Conservation (phyloP, 2,113 vertebrate genomes). For the Trochalopteron elliotii region DNA sequence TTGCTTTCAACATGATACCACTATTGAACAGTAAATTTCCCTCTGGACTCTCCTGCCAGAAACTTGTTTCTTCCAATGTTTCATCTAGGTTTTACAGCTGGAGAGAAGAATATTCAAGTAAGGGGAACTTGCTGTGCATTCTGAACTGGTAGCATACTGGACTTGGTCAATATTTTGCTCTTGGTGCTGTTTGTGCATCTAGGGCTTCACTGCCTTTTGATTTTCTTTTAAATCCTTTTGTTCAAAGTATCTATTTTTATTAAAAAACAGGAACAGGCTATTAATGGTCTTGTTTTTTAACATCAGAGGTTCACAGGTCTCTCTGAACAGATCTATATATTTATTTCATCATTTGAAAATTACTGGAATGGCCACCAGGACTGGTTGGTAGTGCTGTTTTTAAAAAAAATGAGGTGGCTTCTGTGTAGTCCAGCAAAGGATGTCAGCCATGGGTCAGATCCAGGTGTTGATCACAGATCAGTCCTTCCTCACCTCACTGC, state of each 20-base stretch:
- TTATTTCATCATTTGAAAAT: not conserved
- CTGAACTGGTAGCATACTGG: not conserved
- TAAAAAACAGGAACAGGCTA: not conserved
- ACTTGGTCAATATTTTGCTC: not conserved
- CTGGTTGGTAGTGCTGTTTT: not conserved
- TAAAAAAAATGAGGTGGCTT: not conserved
- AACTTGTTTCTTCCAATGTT: not conserved
- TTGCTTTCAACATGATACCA: not conserved
- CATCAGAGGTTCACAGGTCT: not conserved
- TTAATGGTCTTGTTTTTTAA: not conserved
- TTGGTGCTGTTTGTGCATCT: not conserved
- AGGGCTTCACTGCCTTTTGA: not conserved
- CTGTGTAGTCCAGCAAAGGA: not conserved
- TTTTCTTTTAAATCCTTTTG: not conserved
- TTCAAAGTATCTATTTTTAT: not conserved
- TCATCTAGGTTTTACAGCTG: not conserved
- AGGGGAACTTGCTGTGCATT: not conserved
- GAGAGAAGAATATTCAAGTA: not conserved
- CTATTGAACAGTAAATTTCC: not conserved
- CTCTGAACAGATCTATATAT: not conserved
- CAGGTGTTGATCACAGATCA: not conserved
- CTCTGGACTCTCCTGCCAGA: not conserved
- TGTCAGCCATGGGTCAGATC: not conserved
- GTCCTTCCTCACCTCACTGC: not conserved
- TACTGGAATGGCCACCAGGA: not conserved